phyloP scores from a whole-genome alignment of 1,140 invertebrate species.

The Agrilus planipennis region DNA sequence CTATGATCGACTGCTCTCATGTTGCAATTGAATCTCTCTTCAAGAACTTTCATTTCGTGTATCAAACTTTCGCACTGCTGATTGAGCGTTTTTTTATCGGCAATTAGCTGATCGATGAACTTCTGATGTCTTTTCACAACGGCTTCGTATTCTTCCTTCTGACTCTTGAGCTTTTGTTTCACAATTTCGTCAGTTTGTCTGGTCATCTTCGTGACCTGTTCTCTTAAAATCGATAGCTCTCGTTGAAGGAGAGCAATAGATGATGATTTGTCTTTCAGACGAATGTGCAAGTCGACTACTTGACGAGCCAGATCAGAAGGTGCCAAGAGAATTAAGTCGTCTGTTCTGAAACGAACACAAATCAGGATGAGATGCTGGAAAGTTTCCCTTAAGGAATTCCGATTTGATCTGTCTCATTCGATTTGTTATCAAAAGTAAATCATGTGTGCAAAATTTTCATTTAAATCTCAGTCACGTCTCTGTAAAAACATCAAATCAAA shows the following conservation, averaged over 20 bases:
- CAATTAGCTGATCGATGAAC: conserved; percentile 56
- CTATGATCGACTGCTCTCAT: conserved; percentile 48
- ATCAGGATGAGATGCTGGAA: no score
- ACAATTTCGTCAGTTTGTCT: conserved; percentile 23
- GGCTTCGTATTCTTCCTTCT: conserved; percentile 52
- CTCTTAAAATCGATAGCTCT: conserved; percentile 22
- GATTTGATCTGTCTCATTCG: no score
- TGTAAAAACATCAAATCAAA: no score
- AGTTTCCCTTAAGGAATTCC: no score
- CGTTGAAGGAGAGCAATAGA: conserved; percentile 25
- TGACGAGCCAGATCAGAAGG: conserved; percentile 17
- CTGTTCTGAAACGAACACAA: conserved; percentile 20
- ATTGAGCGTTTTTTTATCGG: conserved; percentile 51
- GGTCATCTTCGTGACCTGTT: conserved; percentile 21
- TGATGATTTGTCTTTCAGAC: conserved; percentile 30
- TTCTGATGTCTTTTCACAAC: conserved; percentile 52
- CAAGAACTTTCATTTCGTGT: conserved; percentile 42
- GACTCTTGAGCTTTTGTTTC: conserved; percentile 36
- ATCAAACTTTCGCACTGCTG: conserved; percentile 52
- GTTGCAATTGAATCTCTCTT: conserved; percentile 37
- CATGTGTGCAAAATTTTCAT: no score
- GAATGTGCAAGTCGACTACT: conserved; percentile 23
- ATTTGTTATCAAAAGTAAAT: no score
- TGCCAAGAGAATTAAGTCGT: conserved; percentile 22
- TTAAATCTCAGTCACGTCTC: no score